Evolutionary conservation across 1,140 invertebrate species (phyloP).

Genomic region (Rhizoglyphus robini): DNA sequence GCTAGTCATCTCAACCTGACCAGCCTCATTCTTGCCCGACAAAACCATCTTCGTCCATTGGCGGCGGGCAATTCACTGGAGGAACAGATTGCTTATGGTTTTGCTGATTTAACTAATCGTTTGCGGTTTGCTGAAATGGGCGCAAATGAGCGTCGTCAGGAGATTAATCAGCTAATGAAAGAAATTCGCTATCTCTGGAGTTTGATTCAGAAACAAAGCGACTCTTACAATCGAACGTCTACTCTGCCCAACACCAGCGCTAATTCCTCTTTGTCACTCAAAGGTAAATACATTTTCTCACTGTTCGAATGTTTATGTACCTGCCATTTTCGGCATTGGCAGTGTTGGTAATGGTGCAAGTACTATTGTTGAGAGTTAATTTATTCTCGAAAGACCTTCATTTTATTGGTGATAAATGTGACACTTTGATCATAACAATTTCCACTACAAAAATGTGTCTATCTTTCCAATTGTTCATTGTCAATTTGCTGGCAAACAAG

Average conservation of each 20-base stretch:
- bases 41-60: background rate
- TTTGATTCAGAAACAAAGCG: background rate
- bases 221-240: background rate
- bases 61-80: background rate
- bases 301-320: too few relatives aligned
- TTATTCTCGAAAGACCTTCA: too few relatives aligned
- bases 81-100: background rate
- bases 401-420: too few relatives aligned
- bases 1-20: too few relatives aligned
- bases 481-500: too few relatives aligned
- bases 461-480: too few relatives aligned
- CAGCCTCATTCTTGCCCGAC: background rate
- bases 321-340: too few relatives aligned
- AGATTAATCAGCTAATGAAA: background rate
- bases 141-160: background rate
- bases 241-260: background rate
- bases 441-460: too few relatives aligned
- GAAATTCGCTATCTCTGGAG: constrained; percentile 11
- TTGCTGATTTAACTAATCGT: constrained; percentile 14
- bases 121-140: constrained; percentile 1
- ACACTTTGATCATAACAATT: too few relatives aligned
- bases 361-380: too few relatives aligned
- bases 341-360: too few relatives aligned
- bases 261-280: background rate
- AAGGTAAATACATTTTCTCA: constrained; percentile 4